Base-by-base conservation (phyloP, 1,140 invertebrate species). In the Drosophila bipectinata region DNA sequence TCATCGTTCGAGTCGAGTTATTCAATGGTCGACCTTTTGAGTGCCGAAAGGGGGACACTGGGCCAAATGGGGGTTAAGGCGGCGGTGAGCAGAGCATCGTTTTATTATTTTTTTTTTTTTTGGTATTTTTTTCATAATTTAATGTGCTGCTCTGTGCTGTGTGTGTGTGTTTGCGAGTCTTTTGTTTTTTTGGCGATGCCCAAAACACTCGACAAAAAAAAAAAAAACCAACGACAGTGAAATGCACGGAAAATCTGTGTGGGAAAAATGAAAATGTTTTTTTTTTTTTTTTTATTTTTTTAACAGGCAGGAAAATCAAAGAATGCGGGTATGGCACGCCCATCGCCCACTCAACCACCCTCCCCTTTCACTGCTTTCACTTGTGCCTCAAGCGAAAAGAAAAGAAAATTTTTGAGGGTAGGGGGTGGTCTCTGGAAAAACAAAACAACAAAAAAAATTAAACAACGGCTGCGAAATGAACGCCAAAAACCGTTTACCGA, bases 11-110 rank as follows among this genome's bases (percentile, higher is more conserved):
- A 71, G 78, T 66, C 79, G 74, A 78, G 78, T 85, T 85, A 85
- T 85, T 85, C 83, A 87, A 85, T 81, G 81, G 82, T 41, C 78
- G 76, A 87, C 82, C 82, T 85, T 84, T 84, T 87, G 82, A 87
- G 76, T 72, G 82, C 59, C 51, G 39, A 61, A 73, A 75, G 73
- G 63, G 32, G 47, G 59, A 54, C 58, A 53, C 8, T 28, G 47
- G 72, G 58, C 55, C 24, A 39, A 39, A 48, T 12, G 34, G 41
- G 39, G 24, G 26, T 12, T 34, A 32, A 28, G 30, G 32, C 39
- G 32, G 39, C 9, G 30, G 34, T 10, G 28, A n/a, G 72, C 41
- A 44, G 28, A 45, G 58, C 67, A 54, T 79, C 60, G 53, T 7
- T 28, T 6, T 28, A 28, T 21, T 21, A 21, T 21, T 82, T 76